Conservation (phyloP, 2,888 invertebrate species). For the Ophion ellenae region DNA sequence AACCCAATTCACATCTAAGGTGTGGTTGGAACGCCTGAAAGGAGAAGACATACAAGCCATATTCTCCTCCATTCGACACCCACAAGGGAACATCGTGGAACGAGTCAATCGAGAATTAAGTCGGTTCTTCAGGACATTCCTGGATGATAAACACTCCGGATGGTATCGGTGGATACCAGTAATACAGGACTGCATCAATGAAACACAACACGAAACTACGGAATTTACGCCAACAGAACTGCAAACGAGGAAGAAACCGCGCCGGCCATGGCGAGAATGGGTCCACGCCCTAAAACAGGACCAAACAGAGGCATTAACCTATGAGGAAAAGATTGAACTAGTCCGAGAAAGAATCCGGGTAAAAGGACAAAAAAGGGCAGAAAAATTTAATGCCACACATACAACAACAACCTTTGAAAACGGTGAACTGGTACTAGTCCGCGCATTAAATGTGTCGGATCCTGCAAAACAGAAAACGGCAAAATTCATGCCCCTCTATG, state of each 20-base stretch:
- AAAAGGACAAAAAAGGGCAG: slow-evolving; percentile 7
- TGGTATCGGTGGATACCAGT: slow-evolving; percentile 7
- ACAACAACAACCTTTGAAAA: background rate
- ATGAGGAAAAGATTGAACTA: background rate
- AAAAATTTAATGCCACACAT: background rate
- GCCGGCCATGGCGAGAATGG: slow-evolving; percentile 22
- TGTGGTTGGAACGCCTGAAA: background rate
- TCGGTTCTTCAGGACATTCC: slow-evolving; percentile 17
- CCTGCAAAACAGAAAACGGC: background rate
- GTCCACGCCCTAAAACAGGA: background rate
- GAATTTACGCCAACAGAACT: background rate
- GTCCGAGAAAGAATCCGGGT: slow-evolving; percentile 2
- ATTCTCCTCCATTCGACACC: slow-evolving; percentile 35
- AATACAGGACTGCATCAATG: slow-evolving; percentile 22
- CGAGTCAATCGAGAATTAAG: slow-evolving; percentile 12
- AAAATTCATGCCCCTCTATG: slow-evolving; percentile 1
- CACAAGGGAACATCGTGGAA: slow-evolving; percentile 23
- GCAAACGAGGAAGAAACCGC: background rate
- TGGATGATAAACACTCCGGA: slow-evolving; percentile 1
- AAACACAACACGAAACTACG: background rate
- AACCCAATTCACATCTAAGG: slow-evolving; percentile 15
- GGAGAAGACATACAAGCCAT: background rate
- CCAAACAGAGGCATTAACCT: background rate
- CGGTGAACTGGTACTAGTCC: background rate
- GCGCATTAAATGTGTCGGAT: slow-evolving; percentile 13